Conservation (phyloP, 2,113 vertebrate genomes). For the Ophthalmotilapia sp. region DNA sequence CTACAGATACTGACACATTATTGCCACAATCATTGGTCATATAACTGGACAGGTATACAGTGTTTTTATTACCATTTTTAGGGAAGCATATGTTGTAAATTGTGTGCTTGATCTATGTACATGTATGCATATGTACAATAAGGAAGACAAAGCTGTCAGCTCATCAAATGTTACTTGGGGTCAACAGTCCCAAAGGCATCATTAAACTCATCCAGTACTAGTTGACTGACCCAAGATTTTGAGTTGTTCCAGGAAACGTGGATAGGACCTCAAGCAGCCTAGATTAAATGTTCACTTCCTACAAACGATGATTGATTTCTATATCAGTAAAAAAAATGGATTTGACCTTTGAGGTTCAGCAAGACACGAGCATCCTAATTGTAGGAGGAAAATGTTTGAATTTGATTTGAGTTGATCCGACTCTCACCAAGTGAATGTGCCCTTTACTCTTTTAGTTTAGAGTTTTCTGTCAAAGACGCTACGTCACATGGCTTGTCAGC, state of each 20-base stretch:
- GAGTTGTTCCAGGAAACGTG: neutral
- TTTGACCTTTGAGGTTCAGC: neutral
- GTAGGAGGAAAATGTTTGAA: neutral
- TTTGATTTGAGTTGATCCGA: neutral
- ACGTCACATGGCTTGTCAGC: neutral
- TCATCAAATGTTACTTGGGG: neutral
- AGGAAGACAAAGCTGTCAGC: neutral
- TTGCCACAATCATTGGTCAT: neutral
- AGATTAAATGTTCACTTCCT: neutral
- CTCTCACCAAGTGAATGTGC: neutral
- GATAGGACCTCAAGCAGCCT: neutral
- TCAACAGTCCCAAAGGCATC: neutral
- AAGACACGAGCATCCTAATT: neutral
- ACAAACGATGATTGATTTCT: neutral
- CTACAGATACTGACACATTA: neutral
- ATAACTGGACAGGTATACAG: neutral
- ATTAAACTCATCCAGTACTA: neutral
- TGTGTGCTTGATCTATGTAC: neutral
- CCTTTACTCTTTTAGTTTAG: neutral
- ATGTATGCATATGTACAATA: neutral
- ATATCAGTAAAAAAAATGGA: neutral
- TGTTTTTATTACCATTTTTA: neutral
- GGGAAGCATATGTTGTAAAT: neutral
- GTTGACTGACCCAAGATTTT: neutral
- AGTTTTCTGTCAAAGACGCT: neutral